A percentile compares a stretch with the other conserved stretches of the same genome.
phyloP scores from a whole-genome alignment of 2,888 invertebrate species.

The Girardia tigrina region DNA sequence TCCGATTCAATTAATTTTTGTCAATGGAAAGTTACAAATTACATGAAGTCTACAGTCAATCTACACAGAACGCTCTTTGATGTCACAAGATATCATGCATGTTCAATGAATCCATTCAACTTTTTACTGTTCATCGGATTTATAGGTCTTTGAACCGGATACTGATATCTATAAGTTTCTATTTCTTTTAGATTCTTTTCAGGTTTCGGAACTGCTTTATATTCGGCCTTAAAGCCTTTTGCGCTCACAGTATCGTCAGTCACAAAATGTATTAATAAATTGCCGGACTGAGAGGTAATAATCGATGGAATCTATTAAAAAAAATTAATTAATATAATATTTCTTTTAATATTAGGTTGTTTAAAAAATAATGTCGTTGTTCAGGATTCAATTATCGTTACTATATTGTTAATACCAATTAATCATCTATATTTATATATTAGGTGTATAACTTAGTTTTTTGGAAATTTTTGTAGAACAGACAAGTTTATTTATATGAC shows the following conservation, averaged over 20 bases:
- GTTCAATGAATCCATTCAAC: constrained; percentile 1
- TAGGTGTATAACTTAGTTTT: no score
- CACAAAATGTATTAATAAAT: not conserved
- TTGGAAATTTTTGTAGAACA: no score
- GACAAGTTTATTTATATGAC: no score
- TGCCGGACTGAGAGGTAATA: not conserved
- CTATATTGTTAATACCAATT: no score
- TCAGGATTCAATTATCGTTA: no score
- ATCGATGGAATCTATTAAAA: not conserved
- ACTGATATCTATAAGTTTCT: not conserved
- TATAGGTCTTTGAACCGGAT: not conserved
- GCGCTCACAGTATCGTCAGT: not conserved
- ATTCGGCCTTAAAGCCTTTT: constrained; percentile 12
- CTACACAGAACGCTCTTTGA: not conserved
- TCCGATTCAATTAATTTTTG: constrained; percentile 7
- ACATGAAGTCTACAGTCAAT: not conserved
- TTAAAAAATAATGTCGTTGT: no score
- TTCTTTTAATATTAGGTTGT: no score
- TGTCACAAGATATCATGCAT: not conserved
- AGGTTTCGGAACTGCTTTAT: not conserved
- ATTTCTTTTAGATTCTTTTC: not conserved
- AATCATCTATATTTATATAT: no score
- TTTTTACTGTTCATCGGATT: not conserved
- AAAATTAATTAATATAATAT: no score
- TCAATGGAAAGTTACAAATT: constrained; percentile 6